phyloP scores from a whole-genome alignment of 1,140 invertebrate genomes.

The Dysdera silvatica region DNA sequence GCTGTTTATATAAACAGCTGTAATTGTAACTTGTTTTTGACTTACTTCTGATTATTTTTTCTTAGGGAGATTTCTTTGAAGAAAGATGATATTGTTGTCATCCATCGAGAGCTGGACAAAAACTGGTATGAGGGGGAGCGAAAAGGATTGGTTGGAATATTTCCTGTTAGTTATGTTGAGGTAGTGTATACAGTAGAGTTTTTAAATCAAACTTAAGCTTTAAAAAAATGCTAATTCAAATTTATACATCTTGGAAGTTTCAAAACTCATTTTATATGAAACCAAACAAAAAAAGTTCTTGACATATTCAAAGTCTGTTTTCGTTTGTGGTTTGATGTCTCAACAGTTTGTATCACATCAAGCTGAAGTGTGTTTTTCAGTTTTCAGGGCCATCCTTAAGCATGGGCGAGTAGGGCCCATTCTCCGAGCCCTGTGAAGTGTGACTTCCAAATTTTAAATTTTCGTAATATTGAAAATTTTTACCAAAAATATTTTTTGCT shows the following conservation, averaged over 20 bases:
- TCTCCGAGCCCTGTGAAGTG: no score
- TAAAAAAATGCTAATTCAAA: neutral
- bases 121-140: conserved; percentile 90
- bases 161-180: conserved; percentile 27
- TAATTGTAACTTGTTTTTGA: neutral
- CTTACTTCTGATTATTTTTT: neutral
- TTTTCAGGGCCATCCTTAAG: no score
- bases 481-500: no score
- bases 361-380: no score
- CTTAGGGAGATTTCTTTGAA: conserved; percentile 16
- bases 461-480: no score
- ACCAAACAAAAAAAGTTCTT: neutral
- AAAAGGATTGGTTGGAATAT: conserved; percentile 19
- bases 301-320: neutral
- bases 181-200: no score
- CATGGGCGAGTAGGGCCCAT: no score
- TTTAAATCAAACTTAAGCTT: no score
- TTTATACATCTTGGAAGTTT: neutral
- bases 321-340: neutral
- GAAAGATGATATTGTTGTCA: conserved; percentile 76
- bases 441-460: no score
- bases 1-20: neutral
- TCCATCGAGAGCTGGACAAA: conserved; percentile 76
- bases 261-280: neutral
- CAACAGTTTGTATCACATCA: no score